phyloP scores from a whole-genome alignment of 2,797 vertebrate genomes.

The Ispidina lecontei region DNA sequence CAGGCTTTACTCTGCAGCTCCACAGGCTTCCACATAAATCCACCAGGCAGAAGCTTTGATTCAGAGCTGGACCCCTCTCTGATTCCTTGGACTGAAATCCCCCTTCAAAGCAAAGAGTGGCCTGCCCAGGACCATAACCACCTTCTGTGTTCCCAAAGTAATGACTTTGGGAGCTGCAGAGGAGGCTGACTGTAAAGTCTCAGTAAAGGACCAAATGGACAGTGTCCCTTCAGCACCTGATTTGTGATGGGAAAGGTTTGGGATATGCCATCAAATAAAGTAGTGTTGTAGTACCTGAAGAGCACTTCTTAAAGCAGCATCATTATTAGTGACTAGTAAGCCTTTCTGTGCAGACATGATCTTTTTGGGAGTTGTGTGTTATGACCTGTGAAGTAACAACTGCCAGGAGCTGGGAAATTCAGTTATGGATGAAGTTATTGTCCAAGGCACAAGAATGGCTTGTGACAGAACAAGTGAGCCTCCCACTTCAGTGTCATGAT shows the following conservation, averaged over 20 bases:
- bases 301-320: neutral
- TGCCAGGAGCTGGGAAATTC: neutral
- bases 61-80: neutral
- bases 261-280: neutral
- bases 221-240: neutral
- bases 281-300: fast-evolving
- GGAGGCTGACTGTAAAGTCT: neutral
- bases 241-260: neutral
- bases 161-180: neutral
- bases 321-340: neutral
- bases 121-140: neutral
- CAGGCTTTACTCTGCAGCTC: neutral
- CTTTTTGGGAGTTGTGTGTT: neutral
- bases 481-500: neutral
- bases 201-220: neutral
- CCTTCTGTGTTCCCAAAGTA: neutral
- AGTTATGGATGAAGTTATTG: neutral
- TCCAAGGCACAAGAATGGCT: neutral
- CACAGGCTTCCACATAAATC: neutral
- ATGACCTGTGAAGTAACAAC: neutral
- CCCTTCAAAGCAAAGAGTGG: neutral
- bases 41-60: neutral
- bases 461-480: neutral
- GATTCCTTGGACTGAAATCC: neutral
- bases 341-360: neutral